These are phyloP conservation scores for Brachycybe producta DNA, from an alignment of 2,888 invertebrate species.

Conservation along the genomic window DNA sequence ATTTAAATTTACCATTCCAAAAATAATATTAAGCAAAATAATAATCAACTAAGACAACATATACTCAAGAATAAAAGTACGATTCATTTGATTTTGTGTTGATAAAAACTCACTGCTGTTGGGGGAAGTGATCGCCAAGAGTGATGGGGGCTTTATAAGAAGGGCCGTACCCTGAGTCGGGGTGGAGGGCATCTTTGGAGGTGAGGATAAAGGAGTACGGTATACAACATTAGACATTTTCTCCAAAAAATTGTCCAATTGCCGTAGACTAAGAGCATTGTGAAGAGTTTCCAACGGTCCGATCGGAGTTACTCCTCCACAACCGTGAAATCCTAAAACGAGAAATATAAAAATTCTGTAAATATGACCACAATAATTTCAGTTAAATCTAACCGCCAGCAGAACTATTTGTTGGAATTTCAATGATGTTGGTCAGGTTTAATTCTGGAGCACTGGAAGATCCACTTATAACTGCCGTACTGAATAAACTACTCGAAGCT, in stretches of 20 bases:
- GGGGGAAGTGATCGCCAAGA: conserved; percentile 21
- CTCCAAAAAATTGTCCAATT: conserved; percentile 78
- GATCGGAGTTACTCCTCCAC: conserved; percentile 87
- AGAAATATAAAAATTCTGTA: background rate
- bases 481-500: conserved; percentile 74
- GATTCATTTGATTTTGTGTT: too few species aligned
- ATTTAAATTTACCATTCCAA: too few species aligned
- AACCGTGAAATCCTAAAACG: conserved; percentile 40
- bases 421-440: conserved; percentile 24
- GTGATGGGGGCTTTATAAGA: background rate
- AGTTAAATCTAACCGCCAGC: conserved; percentile 11
- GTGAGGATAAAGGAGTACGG: conserved; percentile 52
- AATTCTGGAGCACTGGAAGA: conserved; percentile 84
- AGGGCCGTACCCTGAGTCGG: conserved; percentile 13
- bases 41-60: too few species aligned
- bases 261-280: conserved; percentile 84
- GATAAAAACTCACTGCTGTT: conserved; percentile 18
- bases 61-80: too few species aligned
- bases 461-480: conserved; percentile 90
- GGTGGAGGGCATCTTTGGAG: conserved; percentile 34
- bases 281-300: conserved; percentile 94
- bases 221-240: conserved; percentile 64
- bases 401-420: conserved; percentile 23
- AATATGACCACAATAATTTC: background rate
- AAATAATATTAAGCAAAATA: too few species aligned